These are phyloP conservation scores for Acanthosepion lycidas DNA, from an alignment of 2,888 invertebrate species.

Conservation along the genomic window DNA sequence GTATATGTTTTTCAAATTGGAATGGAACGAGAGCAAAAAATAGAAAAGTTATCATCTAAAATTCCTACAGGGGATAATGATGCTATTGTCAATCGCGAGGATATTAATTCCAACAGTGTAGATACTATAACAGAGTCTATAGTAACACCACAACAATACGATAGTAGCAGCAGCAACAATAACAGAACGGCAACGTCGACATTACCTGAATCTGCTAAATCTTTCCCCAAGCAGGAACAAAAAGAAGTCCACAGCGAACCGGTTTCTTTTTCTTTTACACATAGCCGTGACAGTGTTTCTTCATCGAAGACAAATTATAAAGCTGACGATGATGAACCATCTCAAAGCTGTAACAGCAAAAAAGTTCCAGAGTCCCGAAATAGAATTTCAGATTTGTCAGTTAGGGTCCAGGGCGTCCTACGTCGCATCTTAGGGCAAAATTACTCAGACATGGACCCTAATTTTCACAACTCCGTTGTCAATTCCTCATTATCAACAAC, in stretches of 20 bases:
- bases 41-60: neutral
- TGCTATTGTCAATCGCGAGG: no score
- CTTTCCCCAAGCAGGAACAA: neutral
- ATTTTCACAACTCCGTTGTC: neutral
- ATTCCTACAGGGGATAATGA: neutral
- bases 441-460: slow-evolving; percentile 36
- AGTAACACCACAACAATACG: neutral
- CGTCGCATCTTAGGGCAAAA: neutral
- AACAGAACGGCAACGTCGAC: neutral
- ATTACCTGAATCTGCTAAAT: neutral
- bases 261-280: neutral
- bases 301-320: neutral
- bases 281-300: neutral
- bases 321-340: neutral
- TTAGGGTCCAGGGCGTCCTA: slow-evolving; percentile 33
- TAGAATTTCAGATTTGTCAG: neutral
- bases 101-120: neutral
- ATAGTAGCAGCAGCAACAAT: neutral
- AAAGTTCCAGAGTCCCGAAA: neutral
- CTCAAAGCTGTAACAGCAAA: neutral
- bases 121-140: neutral
- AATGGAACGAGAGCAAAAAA: neutral
- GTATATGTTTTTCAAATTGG: neutral
- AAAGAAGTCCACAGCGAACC: neutral
- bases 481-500: neutral